A percentile compares a stretch with the other conserved stretches of the same genome.
Conservation (phyloP, 2,797 vertebrate species). For the Macroramphosus scolopax region DNA sequence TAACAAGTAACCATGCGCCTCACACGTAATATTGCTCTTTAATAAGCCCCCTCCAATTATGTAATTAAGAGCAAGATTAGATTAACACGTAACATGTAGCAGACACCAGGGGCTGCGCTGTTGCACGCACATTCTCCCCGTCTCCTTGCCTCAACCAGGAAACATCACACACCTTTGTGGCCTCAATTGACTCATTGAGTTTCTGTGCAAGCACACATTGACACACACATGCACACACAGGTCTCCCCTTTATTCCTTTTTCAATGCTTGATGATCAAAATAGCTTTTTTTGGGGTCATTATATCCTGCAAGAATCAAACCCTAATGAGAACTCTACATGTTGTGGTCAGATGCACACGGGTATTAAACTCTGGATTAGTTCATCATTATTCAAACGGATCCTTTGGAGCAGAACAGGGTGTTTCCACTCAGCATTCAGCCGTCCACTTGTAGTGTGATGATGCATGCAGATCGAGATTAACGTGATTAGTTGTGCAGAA, state of each 20-base stretch:
- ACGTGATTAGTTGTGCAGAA: slow-evolving; percentile 30
- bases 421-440: slow-evolving; percentile 14
- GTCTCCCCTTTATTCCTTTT: slow-evolving; percentile 40
- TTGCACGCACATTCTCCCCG: neutral
- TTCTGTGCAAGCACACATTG: no score
- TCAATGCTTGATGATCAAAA: slow-evolving; percentile 29
- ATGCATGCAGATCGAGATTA: slow-evolving; percentile 31
- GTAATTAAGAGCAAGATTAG: slow-evolving; percentile 53
- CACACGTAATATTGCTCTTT: slow-evolving; percentile 43
- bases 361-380: slow-evolving; percentile 55
- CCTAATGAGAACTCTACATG: slow-evolving; percentile 26
- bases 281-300: slow-evolving; percentile 16
- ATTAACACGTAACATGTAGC: slow-evolving; percentile 28
- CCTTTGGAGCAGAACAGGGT: slow-evolving; percentile 17
- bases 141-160: slow-evolving; percentile 5
- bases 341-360: slow-evolving; percentile 30
- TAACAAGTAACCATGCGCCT: slow-evolving; percentile 21
- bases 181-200: neutral
- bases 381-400: slow-evolving; percentile 53
- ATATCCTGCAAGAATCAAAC: no score
- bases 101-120: slow-evolving; percentile 9
- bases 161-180: slow-evolving; percentile 4
- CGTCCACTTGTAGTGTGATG: slow-evolving; percentile 6
- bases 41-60: slow-evolving; percentile 64
- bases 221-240: slow-evolving; percentile 6